A percentile compares a stretch with the other conserved stretches of the same genome.
Conservation (phyloP, 2,888 invertebrate species). For the Mythimna pallens region DNA sequence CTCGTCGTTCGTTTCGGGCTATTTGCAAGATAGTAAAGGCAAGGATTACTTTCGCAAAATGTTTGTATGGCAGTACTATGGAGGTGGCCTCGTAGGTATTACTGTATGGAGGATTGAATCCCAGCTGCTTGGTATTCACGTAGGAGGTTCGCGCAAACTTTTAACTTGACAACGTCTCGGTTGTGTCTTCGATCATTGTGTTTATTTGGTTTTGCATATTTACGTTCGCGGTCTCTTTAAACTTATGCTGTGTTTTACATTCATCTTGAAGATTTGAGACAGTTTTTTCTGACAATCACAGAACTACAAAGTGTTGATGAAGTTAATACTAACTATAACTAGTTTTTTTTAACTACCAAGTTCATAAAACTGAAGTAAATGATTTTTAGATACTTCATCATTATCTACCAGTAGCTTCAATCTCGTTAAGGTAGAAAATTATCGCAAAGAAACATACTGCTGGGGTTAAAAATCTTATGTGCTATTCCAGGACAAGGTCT, state of each 20-base stretch:
- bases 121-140: slow-evolving; percentile 33
- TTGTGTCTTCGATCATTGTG: slow-evolving; percentile 20
- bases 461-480: too few species aligned
- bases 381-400: not conserved
- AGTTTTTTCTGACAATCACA: not conserved
- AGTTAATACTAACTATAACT: not conserved
- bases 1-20: slow-evolving; percentile 52
- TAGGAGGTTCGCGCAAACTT: slow-evolving; percentile 21
- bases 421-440: too few species aligned
- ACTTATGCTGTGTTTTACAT: not conserved
- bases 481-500: too few species aligned
- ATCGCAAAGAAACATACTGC: too few species aligned
- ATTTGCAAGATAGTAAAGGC: slow-evolving; percentile 56
- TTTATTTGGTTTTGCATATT: slow-evolving; percentile 23
- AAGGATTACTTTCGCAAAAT: slow-evolving; percentile 27
- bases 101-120: slow-evolving; percentile 26
- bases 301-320: not conserved
- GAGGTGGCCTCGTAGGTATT: not conserved
- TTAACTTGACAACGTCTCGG: slow-evolving; percentile 16
- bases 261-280: not conserved
- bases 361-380: not conserved
- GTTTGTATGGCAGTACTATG: slow-evolving; percentile 4
- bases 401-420: too few species aligned
- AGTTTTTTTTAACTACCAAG: not conserved
- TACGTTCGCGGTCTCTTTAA: not conserved